Percentiles rank a stretch among this genome's conserved stretches.
phyloP scores from a whole-genome alignment of 2,888 invertebrate genomes.

The Liposcelis brunnea region DNA sequence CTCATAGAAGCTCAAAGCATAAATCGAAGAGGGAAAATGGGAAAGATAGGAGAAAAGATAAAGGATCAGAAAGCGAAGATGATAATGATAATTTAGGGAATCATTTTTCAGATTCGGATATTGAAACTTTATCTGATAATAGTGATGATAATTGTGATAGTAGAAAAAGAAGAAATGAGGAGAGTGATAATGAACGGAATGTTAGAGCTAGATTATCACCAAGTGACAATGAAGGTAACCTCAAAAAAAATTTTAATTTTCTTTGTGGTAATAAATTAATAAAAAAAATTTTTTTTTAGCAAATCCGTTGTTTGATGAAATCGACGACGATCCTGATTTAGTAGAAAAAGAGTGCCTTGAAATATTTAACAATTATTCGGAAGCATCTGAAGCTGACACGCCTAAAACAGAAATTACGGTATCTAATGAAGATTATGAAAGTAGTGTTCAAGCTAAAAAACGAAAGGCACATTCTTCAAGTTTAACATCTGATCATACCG shows the following conservation, averaged over 20 bases:
- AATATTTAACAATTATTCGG: slow-evolving; percentile 64
- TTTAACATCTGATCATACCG: background rate
- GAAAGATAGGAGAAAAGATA: slow-evolving; percentile 18
- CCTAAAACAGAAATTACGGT: background rate
- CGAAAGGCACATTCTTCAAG: background rate
- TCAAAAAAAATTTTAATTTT: slow-evolving; percentile 24
- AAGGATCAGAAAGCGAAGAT: slow-evolving; percentile 22
- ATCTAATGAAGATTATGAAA: background rate
- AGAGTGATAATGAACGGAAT: slow-evolving; percentile 18
- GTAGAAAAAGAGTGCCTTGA: slow-evolving; percentile 68
- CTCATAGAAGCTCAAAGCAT: too few species aligned
- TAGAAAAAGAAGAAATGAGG: slow-evolving; percentile 18
- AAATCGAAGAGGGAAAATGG: slow-evolving; percentile 13
- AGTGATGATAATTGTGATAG: background rate
- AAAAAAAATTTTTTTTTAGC: slow-evolving; percentile 12
- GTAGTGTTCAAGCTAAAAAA: background rate
- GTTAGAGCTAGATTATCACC: slow-evolving; percentile 19
- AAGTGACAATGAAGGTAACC: slow-evolving; percentile 18
- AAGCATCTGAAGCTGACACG: slow-evolving; percentile 25
- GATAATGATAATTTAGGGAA: slow-evolving; percentile 22
- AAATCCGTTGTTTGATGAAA: slow-evolving; percentile 25
- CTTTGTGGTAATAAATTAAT: slow-evolving; percentile 21
- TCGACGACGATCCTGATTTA: slow-evolving; percentile 39
- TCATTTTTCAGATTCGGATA: slow-evolving; percentile 20
- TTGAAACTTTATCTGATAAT: slow-evolving; percentile 13